Evolutionary conservation across 2,797 vertebrate genomes (phyloP), one percentile per base, ranked within the genome.

Genomic region (Galaxias olidus): DNA sequence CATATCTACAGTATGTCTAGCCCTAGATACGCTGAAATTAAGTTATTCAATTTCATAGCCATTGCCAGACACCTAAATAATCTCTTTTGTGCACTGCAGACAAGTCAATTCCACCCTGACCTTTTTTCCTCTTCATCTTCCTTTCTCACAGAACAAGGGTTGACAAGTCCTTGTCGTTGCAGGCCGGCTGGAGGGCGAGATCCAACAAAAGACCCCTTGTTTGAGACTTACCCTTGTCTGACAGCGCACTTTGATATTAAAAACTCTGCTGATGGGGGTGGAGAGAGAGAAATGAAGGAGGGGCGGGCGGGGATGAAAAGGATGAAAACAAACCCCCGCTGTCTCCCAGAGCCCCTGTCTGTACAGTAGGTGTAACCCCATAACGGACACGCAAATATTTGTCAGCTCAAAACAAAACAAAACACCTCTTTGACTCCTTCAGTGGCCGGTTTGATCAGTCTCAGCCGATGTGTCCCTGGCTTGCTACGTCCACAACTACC

Each of bases 321-420:
- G 70, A 78, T 65, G 69, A 77, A 92, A 92, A 92, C 90, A 92
- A 92, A 92, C 85, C 89, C 79, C 86, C 87, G 87, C 80, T 81
- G 85, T 89, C 80, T 87, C 84, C 79, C 77, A 57, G 6, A 78
- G 75, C 83, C 73, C 59, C n/a, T 76, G 88, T 92, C 87, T 90
- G 87, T 90, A 30, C 30, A 30, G 30, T 30, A 90, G 90, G 91
- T 92, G 89, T 87, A 88, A 86, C 89, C 87, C 83, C 88, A 86
- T 89, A 86, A 90, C 85, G 84, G 87, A 89, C 88, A 75, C 82
- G 75, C 89, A 92, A 92, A 92, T 92, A 92, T 92, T 91, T 91
- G 85, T 90, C 88, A 86, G 87, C 87, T 88, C 89, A 88, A 90
- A 92, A 90, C 88, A 90, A 91, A 91, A 90, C 84, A 88, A 88